Evolutionary conservation across 2,888 invertebrate species (phyloP).

Genomic region (Stenurella melanura): DNA sequence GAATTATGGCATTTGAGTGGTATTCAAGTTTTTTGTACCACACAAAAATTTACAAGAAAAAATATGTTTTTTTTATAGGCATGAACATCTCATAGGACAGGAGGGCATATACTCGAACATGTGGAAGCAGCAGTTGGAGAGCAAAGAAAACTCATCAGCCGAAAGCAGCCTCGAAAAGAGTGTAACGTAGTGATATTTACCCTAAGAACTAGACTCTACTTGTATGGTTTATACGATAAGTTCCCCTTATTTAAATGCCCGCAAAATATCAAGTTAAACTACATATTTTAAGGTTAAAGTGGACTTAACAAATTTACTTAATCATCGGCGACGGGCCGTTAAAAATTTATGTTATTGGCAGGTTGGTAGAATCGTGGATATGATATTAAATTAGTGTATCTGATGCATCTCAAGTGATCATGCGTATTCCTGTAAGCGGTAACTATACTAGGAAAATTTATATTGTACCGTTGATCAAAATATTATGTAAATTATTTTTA

Average conservation of each 20-base stretch:
- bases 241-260: background rate
- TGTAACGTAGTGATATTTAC: slow-evolving; percentile 32
- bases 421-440: background rate
- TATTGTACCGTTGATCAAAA: slow-evolving; percentile 23
- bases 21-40: too few relatives aligned
- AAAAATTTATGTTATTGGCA: slow-evolving; percentile 1
- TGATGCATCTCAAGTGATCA: background rate
- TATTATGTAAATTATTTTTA: slow-evolving; percentile 40
- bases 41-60: too few relatives aligned
- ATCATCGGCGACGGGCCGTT: slow-evolving; percentile 10
- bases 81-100: slow-evolving; percentile 81
- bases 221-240: slow-evolving; percentile 28
- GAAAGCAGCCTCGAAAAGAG: slow-evolving; percentile 67
- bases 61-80: slow-evolving; percentile 73
- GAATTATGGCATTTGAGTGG: too few relatives aligned
- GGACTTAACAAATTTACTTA: slow-evolving; percentile 25
- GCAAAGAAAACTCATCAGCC: slow-evolving; percentile 61
- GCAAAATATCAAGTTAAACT: slow-evolving; percentile 13
- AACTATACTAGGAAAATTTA: slow-evolving; percentile 14
- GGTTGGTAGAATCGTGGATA: background rate
- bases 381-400: slow-evolving; percentile 2
- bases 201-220: background rate
- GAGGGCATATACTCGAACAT: slow-evolving; percentile 90
- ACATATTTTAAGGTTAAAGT: slow-evolving; percentile 43
- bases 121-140: slow-evolving; percentile 93